Conservation (phyloP, 2,797 vertebrate genomes). For the Acridotheres tristis region DNA sequence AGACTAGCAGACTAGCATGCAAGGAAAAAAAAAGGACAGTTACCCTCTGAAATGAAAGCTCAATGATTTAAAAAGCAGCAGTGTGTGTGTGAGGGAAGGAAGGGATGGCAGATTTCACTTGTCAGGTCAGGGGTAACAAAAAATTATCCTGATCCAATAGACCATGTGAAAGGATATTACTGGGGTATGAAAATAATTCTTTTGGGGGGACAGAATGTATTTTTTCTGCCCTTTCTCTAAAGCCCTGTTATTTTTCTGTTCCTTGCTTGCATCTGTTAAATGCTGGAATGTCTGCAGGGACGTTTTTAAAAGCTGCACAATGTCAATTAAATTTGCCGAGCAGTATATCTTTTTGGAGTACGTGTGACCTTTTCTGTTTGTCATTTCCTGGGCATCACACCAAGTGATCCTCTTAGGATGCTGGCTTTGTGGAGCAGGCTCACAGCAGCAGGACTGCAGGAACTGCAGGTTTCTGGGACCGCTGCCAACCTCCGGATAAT, state of each 20-base stretch:
- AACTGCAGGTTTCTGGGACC: conserved; percentile 78
- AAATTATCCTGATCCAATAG: conserved; percentile 29
- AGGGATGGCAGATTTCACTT: background rate
- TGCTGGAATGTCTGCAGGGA: conserved; percentile 73
- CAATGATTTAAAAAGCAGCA: conserved; percentile 37
- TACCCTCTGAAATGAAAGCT: background rate
- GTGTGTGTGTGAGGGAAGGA: background rate
- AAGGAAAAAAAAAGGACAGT: conserved; percentile 34
- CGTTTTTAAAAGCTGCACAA: conserved; percentile 75
- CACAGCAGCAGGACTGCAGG: conserved; percentile 66
- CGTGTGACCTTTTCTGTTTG: conserved; percentile 84
- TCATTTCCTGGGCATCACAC: conserved; percentile 84
- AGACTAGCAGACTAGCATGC: conserved; percentile 43
- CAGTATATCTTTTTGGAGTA: conserved; percentile 79
- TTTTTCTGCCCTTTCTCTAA: conserved; percentile 42
- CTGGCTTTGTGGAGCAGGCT: conserved; percentile 73
- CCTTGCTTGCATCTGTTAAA: conserved; percentile 70
- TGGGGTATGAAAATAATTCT: conserved; percentile 50
- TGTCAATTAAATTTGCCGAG: conserved; percentile 79
- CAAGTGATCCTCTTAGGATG: conserved; percentile 79
- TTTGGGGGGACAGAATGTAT: background rate
- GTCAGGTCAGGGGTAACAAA: conserved; percentile 17
- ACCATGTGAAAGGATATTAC: conserved; percentile 49
- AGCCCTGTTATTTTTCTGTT: conserved; percentile 60
- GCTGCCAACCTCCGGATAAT: conserved; percentile 81